Evolutionary conservation across 2,113 vertebrate species (phyloP).

Genomic region (Ariopsis seemanni): DNA sequence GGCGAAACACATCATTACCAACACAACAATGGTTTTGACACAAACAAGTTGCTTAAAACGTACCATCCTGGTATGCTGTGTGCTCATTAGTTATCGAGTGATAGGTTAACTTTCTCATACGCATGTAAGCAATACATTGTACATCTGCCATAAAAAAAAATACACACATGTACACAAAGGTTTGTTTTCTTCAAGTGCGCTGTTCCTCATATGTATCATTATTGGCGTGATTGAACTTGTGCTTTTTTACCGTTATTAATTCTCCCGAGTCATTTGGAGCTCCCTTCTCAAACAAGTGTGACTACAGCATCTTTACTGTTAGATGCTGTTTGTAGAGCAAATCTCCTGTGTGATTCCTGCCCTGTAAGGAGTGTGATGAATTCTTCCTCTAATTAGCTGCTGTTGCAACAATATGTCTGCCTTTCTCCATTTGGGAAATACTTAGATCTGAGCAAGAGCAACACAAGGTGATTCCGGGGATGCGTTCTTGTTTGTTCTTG

Average conservation of each 20-base stretch:
- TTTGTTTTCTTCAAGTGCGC: background rate
- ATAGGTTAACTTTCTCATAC: background rate
- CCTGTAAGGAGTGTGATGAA: constrained; percentile 15
- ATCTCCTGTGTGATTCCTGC: constrained; percentile 19
- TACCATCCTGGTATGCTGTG: background rate
- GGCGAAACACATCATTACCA: constrained; percentile 44
- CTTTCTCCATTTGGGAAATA: constrained; percentile 7
- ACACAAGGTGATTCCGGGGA: background rate
- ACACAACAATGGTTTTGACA: constrained; percentile 35
- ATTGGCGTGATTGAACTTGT: background rate
- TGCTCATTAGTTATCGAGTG: background rate
- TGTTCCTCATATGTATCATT: constrained; percentile 19
- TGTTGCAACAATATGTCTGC: constrained; percentile 27
- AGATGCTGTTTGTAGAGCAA: constrained; percentile 33
- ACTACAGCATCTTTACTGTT: constrained; percentile 8
- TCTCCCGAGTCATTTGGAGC: constrained; percentile 20
- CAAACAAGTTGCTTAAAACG: constrained; percentile 30
- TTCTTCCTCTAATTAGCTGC: constrained; percentile 36
- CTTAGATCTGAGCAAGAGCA: background rate
- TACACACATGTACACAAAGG: background rate
- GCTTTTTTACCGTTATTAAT: background rate
- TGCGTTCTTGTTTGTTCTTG: background rate
- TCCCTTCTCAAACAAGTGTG: constrained; percentile 11
- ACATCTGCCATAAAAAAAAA: background rate
- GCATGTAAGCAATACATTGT: background rate